Conservation (phyloP, 2,113 vertebrate species). For the Macquaria ambigua region DNA sequence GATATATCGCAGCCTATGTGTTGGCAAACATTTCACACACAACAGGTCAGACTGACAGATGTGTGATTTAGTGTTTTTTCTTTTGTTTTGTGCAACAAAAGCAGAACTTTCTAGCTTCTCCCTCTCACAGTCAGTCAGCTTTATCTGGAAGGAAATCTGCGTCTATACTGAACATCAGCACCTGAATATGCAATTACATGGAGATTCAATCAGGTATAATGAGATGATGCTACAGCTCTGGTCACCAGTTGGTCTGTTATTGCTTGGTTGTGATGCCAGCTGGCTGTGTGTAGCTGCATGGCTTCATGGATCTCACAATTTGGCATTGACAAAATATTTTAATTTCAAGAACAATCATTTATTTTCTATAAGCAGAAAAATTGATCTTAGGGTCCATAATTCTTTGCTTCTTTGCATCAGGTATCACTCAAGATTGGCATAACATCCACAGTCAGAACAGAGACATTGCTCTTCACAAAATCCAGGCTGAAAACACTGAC, state of each 20-base stretch:
- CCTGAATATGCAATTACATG: not conserved
- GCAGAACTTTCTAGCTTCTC: not conserved
- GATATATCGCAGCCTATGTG: slow-evolving; percentile 29
- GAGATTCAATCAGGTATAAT: not conserved
- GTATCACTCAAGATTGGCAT: not conserved
- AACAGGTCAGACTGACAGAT: slow-evolving; percentile 27
- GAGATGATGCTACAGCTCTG: not conserved
- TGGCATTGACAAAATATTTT: not conserved
- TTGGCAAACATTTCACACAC: slow-evolving; percentile 49
- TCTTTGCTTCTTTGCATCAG: not conserved
- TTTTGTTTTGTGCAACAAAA: not conserved
- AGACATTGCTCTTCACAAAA: not conserved
- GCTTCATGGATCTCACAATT: not conserved
- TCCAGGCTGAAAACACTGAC: not conserved
- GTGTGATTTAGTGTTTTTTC: slow-evolving; percentile 18
- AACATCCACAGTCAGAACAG: not conserved
- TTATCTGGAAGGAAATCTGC: slow-evolving; percentile 1
- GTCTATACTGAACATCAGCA: not conserved
- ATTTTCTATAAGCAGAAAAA: not conserved
- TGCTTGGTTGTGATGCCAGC: not conserved
- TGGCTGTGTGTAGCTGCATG: not conserved
- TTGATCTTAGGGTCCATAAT: not conserved
- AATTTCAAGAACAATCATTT: not conserved
- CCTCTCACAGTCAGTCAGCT: not conserved
- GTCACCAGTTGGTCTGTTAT: not conserved